Evolutionary conservation across 2,888 invertebrate genomes (phyloP).

Genomic region (Galeopsomyia nigrocyanea): DNA sequence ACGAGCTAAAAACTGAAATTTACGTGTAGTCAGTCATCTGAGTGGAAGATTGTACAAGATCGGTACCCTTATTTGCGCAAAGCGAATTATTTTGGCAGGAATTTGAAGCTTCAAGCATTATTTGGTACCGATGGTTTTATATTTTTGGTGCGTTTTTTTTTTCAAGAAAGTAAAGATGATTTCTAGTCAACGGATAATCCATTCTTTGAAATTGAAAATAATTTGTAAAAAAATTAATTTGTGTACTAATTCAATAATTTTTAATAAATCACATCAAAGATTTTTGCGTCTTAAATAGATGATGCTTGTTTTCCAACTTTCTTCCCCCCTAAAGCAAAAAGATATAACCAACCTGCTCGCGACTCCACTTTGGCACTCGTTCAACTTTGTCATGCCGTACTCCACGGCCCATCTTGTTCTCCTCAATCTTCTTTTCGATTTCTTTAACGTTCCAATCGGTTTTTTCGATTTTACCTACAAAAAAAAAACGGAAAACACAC

Average conservation of each 20-base stretch:
- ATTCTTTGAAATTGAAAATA: not conserved
- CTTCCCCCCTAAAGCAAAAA: slow-evolving; percentile 21
- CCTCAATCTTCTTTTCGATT: slow-evolving; percentile 89
- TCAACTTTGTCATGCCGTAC: slow-evolving; percentile 75
- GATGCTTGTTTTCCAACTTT: slow-evolving; percentile 1
- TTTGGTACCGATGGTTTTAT: too few species aligned
- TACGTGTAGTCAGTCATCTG: slow-evolving; percentile 62
- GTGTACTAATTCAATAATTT: too few species aligned
- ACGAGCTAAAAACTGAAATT: slow-evolving; percentile 74
- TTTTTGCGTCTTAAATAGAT: too few species aligned
- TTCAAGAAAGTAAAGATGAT: slow-evolving; percentile 21
- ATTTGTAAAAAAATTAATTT: too few species aligned
- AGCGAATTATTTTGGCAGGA: too few species aligned
- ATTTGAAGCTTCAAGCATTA: too few species aligned
- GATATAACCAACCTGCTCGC: slow-evolving; percentile 76
- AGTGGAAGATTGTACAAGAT: slow-evolving; percentile 32
- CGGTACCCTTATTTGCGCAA: too few species aligned
- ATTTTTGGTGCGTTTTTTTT: too few species aligned
- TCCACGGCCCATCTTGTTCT: slow-evolving; percentile 79
- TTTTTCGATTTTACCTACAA: slow-evolving; percentile 83
- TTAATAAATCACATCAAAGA: too few species aligned
- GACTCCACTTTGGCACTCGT: slow-evolving; percentile 90
- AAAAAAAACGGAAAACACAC: not conserved
- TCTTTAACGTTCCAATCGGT: slow-evolving; percentile 93
- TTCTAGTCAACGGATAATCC: not conserved